Evolutionary conservation across 2,888 invertebrate genomes (phyloP), one percentile per base, ranked within the genome.

Genomic region (Pachymerium ferrugineum): DNA sequence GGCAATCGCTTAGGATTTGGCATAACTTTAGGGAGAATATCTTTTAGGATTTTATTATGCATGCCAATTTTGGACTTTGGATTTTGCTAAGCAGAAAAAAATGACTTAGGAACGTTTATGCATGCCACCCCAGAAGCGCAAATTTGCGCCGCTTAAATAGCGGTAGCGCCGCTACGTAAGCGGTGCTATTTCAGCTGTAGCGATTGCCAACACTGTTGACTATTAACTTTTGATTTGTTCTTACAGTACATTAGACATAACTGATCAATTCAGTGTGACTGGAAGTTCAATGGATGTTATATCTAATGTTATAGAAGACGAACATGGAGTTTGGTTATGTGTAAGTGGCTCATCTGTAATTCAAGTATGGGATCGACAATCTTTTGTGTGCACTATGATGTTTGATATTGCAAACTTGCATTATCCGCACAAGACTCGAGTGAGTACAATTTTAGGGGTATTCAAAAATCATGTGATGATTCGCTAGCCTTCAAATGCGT

Each of bases 281-380:
- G 81, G 81, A n/a, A 85, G 83, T 74, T 81, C 82, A 1, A 82
- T 84, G 76, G 85, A 85, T 76, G 83, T 83, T 77, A 81, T 85
- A 69, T 80, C 82, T 30, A 80, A 81, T 73, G 79, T 85, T 73
- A 79, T 80, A 10, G 78, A 79, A 3, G 81, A 83, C 2, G 78
- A 80, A 1, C 79, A 80, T 73, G 85, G 85, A 6, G 81, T 85
- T 33, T 85, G 84, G 83, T 78, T 85, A 28, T 80, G 83, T 1
- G 80, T 85, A n/a, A 80, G 83, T 35, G 85, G 85, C 19, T 85
- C 85, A 0, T 83, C 84, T n/a, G 80, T 85, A 19, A 76, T 86
- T 72, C 84, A 86, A 78, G 79, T 86, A 35, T 86, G 86, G 85
- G 83, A 84, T 75, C 80, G 81, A 0, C 75, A 79, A 22, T 78